Percentiles rank a stretch among this genome's conserved stretches.
phyloP scores from a whole-genome alignment of 2,797 vertebrate species.

The Chaenodraco wilsoni region DNA sequence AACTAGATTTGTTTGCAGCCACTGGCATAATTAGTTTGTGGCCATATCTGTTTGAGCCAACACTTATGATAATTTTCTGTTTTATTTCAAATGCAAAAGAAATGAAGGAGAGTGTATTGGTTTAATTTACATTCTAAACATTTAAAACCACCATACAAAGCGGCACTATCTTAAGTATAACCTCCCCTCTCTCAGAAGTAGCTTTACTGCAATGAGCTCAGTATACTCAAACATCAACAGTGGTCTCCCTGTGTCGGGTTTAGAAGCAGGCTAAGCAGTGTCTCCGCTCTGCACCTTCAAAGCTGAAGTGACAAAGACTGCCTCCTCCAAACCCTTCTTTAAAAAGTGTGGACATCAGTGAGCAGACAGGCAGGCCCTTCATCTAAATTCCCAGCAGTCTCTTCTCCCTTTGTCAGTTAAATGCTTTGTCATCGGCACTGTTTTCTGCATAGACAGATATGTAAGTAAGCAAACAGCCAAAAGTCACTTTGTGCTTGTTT shows the following conservation, averaged over 20 bases:
- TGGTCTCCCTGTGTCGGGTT: neutral
- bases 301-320: slow-evolving; percentile 24
- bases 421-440: slow-evolving; percentile 28
- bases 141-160: too few species aligned
- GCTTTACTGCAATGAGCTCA: neutral
- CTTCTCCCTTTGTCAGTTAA: neutral
- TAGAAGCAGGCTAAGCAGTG: slow-evolving; percentile 26
- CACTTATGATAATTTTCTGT: too few species aligned
- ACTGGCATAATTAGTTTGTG: too few species aligned
- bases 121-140: too few species aligned
- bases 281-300: slow-evolving; percentile 16
- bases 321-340: slow-evolving; percentile 21
- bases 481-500: slow-evolving; percentile 46
- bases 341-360: slow-evolving; percentile 16
- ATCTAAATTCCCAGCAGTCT: slow-evolving; percentile 17
- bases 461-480: slow-evolving; percentile 42
- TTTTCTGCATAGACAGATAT: slow-evolving; percentile 15
- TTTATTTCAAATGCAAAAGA: too few species aligned
- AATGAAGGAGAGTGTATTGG: too few species aligned
- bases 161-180: too few species aligned
- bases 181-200: slow-evolving; percentile 1
- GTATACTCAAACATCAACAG: slow-evolving; percentile 3
- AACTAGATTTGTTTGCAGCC: neutral
- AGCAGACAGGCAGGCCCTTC: slow-evolving; percentile 13
- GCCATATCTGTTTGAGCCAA: too few species aligned